Evolutionary conservation across 1,140 invertebrate genomes (phyloP), one percentile per base, ranked within the genome.

Genomic region (Aphelenchoides avenae): DNA sequence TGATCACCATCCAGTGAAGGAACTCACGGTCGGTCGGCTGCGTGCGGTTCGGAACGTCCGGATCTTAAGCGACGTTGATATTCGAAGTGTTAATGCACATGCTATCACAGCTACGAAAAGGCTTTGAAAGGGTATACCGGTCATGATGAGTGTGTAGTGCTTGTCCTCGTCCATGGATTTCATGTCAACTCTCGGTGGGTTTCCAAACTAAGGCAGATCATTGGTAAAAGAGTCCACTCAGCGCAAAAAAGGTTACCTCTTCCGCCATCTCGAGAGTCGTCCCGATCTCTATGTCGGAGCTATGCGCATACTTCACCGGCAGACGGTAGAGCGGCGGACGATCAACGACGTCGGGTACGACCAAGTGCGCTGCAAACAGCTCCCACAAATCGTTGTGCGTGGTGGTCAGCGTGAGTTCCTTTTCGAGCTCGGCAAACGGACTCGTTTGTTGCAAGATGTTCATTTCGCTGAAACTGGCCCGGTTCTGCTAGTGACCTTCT

Each of bases 101-200:
- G 15, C 1, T 13, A 27, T 18, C 48, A n/a, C n/a, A n/a, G n/a
- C n/a, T n/a, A n/a, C n/a, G n/a, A 22, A 2, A 47, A 0, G 9
- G 13, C 15, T 34, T 5, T 15, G 22, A 18, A 5, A 5, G 22
- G 2, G n/a, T n/a, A 2, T 53, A 57, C 49, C 54, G 6, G 54
- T 57, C 54, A 57, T 59, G 33, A 57, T 57, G 5, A 57, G 27
- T 9, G 54, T 57, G 54, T 57, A 57, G 39, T 30, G 56, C 24
- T 37, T 39, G 18, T 52, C 30, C 31, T 53, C 29, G 41, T 57
- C 42, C 33, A 53, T 53, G 9, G n/a, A 26, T 6, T 33, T 24
- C 7, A 57, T 29, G 18, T 24, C 9, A 18, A 57, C 33, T 13
- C 22, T 37, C 20, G 54, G 54, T 6, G 33, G 27, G 18, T 22